Base-by-base conservation (phyloP, 2,113 vertebrate genomes). In the Muntiacus muntjak region DNA sequence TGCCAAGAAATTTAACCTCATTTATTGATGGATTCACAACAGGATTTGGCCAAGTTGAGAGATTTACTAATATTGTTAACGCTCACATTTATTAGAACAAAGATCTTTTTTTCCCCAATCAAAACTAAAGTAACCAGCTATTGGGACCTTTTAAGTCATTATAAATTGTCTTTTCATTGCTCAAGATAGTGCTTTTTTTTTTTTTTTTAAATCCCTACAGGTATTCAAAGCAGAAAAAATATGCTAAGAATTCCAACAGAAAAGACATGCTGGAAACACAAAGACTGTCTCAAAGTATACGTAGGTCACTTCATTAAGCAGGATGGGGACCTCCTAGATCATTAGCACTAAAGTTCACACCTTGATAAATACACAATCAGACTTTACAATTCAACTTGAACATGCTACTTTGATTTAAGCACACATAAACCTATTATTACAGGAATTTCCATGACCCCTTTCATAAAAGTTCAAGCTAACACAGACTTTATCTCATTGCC, bases 1-100 rank as follows among this genome's bases (percentile, higher is more conserved):
- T 55, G 95, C 74, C 76, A 76, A 88, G 79, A 97, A 57, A 71
- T 60, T 94, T 45, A 96, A 98, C n/a, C 90, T 97, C 87, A 79
- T 97, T 98, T 98, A 54, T 23, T 94, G 97, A 98, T 26, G 86
- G 71, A 81, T 96, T 96, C 11, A 16, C 30, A 82, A 93, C 6
- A 88, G 74, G 91, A 90, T 97, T 54, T 96, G 96, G 97, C 93
- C 95, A 47, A 43, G 95, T 55, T 30, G 1, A 96, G 90, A 97
- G 96, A 93, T 92, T 71, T 92, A 97, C 76, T 97, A 89, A 97
- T 45, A 84, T 28, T 98, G 28, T 97, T 97, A 97, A 98, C 98
- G 76, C 62, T 96, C 95, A 17, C 81, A 90, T 98, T 98, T 95
- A 93, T 86, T 94, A 97, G 58, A 92, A 94, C 47, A 89, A 36